Percentiles rank a stretch among this genome's conserved stretches.
phyloP scores from a whole-genome alignment of 2,888 invertebrate species.

The Leucophenga maculata region DNA sequence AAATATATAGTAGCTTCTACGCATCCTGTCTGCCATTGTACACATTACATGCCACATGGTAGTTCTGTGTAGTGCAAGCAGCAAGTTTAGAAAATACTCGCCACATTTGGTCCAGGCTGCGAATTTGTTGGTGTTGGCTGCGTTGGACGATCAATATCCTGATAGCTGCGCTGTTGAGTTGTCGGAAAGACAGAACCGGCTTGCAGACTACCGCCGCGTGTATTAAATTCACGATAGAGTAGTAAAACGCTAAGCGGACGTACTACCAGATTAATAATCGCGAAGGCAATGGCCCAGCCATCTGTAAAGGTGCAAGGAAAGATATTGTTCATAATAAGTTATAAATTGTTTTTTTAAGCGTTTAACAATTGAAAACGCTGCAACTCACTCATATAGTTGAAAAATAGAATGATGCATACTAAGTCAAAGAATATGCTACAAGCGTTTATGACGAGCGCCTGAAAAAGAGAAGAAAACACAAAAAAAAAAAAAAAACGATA shows the following conservation, averaged over 20 bases:
- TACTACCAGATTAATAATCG: conserved; percentile 69
- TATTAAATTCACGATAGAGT: conserved; percentile 69
- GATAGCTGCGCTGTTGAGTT: conserved; percentile 70
- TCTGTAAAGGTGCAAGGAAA: conserved; percentile 50
- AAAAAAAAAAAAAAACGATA: conserved; percentile 8
- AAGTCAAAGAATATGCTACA: conserved; percentile 71
- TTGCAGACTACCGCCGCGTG: conserved; percentile 68
- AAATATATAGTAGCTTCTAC: no score
- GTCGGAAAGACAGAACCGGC: conserved; percentile 68
- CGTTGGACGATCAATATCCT: conserved; percentile 71
- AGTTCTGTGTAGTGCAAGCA: no score
- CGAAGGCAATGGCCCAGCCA: conserved; percentile 70
- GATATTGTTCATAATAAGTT: not conserved
- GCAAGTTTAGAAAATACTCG: conserved; percentile 68
- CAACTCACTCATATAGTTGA: conserved; percentile 69
- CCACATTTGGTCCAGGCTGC: conserved; percentile 68
- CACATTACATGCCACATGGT: no score
- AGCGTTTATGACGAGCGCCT: conserved; percentile 71
- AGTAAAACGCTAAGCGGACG: conserved; percentile 69
- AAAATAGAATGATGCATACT: conserved; percentile 67
- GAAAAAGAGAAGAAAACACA: conserved; percentile 50
- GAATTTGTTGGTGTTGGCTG: conserved; percentile 70
- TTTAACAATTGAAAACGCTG: not conserved
- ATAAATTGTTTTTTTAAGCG: not conserved
- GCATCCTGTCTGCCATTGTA: no score